These are phyloP conservation scores for Corythornis leucogaster DNA, from an alignment of 2,797 vertebrate genomes.

Conservation along the genomic window DNA sequence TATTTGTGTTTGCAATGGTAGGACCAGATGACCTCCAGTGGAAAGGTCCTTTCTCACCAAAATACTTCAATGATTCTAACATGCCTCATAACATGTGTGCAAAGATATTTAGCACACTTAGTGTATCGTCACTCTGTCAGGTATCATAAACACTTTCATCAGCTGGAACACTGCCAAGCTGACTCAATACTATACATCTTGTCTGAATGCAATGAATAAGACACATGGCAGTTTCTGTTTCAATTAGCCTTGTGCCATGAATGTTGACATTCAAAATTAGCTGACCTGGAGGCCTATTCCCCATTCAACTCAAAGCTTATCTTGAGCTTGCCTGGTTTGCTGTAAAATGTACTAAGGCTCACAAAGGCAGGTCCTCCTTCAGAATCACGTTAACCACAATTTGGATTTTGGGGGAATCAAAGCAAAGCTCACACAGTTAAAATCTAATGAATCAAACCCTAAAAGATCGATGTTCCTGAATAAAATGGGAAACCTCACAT, in stretches of 20 bases:
- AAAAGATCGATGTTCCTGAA: neutral
- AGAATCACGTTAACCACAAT: neutral
- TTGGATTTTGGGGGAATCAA: neutral
- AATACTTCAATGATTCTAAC: neutral
- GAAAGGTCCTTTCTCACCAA: conserved; percentile 41
- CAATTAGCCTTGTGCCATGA: conserved; percentile 12
- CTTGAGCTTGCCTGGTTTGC: neutral
- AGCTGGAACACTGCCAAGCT: conserved; percentile 19
- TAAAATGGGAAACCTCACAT: neutral
- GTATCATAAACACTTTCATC: conserved; percentile 42
- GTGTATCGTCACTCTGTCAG: conserved; percentile 41
- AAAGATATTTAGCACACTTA: conserved; percentile 37
- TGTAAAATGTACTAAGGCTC: neutral
- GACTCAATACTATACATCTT: conserved; percentile 51
- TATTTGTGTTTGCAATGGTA: neutral
- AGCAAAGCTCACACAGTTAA: neutral
- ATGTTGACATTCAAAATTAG: neutral
- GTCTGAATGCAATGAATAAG: conserved; percentile 46
- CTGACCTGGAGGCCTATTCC: neutral
- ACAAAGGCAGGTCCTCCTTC: neutral
- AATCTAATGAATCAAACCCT: neutral
- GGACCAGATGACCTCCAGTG: neutral
- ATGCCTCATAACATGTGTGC: neutral
- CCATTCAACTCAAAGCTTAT: neutral
- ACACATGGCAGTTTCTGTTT: conserved; percentile 6